phyloP scores from a whole-genome alignment of 2,797 vertebrate genomes.

The Babyrousa celebensis region DNA sequence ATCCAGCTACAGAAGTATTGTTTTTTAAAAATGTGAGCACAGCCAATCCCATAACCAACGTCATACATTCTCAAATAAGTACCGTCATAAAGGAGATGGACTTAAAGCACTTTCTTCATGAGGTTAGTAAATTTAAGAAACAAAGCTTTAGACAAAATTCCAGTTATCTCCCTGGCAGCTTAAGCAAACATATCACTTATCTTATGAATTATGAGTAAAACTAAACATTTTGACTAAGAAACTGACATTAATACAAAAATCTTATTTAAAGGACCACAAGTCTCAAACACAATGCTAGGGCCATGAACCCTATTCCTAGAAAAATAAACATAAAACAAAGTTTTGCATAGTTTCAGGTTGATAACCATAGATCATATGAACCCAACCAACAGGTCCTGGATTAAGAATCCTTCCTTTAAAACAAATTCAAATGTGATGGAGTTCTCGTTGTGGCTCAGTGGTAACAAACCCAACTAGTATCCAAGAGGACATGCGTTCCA shows the following conservation, averaged over 20 bases:
- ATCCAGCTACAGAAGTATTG: not conserved
- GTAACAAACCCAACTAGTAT: too few relatives aligned
- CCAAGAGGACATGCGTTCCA: too few relatives aligned
- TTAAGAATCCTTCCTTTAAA: not conserved
- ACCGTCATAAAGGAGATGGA: not conserved
- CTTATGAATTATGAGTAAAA: conserved; percentile 89
- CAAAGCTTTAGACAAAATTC: conserved; percentile 30
- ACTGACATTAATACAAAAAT: not conserved
- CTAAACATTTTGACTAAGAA: not conserved
- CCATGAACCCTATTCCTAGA: not conserved
- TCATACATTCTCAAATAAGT: not conserved
- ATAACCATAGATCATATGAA: not conserved
- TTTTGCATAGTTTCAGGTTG: conserved; percentile 11
- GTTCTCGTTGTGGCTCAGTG: too few relatives aligned
- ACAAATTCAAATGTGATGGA: not conserved
- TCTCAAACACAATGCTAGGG: not conserved
- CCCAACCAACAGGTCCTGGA: not conserved
- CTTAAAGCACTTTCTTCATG: not conserved
- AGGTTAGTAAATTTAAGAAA: conserved; percentile 24
- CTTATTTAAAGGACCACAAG: not conserved
- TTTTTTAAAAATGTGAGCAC: not conserved
- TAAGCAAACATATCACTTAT: not conserved
- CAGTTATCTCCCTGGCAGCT: not conserved
- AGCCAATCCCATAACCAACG: not conserved
- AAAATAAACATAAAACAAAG: conserved; percentile 43